A percentile compares a stretch with the other conserved stretches of the same genome.
These are phyloP conservation scores for Lasius fuliginosus DNA, from an alignment of 2,888 invertebrate genomes.

Conservation along the genomic window DNA sequence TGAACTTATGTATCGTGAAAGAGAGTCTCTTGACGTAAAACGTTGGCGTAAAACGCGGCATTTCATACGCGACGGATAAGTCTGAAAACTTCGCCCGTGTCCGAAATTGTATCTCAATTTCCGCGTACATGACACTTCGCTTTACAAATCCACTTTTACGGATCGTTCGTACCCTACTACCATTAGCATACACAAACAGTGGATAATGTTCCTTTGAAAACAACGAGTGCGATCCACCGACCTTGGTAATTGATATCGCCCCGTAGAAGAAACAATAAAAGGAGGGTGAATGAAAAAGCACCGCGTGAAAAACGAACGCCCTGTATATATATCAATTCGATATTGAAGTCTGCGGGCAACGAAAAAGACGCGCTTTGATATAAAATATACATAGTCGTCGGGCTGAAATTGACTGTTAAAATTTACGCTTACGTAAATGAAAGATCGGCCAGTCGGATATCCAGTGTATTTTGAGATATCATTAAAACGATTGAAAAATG, in stretches of 20 bases:
- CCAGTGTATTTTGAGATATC: neutral
- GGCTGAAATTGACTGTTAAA: neutral
- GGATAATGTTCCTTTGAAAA: slow-evolving; percentile 54
- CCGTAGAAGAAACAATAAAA: neutral
- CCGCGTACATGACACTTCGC: neutral
- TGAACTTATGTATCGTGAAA: neutral
- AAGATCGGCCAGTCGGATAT: neutral
- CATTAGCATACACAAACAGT: slow-evolving; percentile 52
- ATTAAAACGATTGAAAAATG: neutral
- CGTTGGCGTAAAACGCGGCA: neutral
- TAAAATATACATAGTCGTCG: neutral
- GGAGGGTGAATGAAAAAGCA: slow-evolving; percentile 12
- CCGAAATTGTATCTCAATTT: slow-evolving; percentile 35
- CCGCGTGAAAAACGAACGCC: neutral
- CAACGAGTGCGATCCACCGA: neutral
- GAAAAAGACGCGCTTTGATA: neutral
- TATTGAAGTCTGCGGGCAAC: neutral
- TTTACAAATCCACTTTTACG: slow-evolving; percentile 28
- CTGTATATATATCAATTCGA: neutral
- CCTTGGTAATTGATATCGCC: slow-evolving; percentile 60
- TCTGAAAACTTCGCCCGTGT: neutral
- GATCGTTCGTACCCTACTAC: neutral
- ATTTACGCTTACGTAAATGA: neutral
- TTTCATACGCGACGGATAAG: slow-evolving; percentile 7
- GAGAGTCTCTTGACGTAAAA: neutral